Evolutionary conservation across 2,113 vertebrate genomes (phyloP).

Genomic region (Rhabdomys dilectus): DNA sequence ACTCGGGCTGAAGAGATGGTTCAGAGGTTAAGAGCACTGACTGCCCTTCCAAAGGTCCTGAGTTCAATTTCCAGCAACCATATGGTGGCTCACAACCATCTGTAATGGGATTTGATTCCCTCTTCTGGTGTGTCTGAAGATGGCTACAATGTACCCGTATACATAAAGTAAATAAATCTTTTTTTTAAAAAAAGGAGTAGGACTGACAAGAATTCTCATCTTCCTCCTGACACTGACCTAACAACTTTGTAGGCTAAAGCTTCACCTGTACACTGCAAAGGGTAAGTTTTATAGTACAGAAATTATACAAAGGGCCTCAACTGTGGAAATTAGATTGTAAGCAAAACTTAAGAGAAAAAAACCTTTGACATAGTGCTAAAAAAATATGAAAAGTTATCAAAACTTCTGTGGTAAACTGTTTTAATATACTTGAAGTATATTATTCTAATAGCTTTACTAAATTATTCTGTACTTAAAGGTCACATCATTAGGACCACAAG

Average conservation of each 20-base stretch:
- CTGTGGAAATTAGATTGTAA: background rate
- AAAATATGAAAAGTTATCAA: constrained; percentile 40
- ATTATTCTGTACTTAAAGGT: background rate
- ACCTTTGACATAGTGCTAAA: background rate
- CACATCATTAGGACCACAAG: background rate
- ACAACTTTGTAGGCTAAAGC: background rate
- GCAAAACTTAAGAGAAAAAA: background rate
- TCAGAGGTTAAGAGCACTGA: no score
- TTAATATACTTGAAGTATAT: constrained; percentile 25
- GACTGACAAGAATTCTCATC: background rate
- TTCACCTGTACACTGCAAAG: background rate
- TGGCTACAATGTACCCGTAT: no score
- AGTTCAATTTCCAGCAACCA: no score
- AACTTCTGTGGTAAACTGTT: background rate
- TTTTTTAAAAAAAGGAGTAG: no score
- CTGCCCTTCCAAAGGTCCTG: no score
- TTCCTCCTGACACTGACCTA: background rate
- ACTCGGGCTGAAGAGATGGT: no score
- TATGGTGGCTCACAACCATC: no score
- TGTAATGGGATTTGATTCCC: no score
- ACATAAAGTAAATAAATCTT: no score
- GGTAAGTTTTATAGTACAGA: background rate
- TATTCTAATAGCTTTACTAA: constrained; percentile 36
- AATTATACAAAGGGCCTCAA: background rate
- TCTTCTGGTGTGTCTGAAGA: no score